phyloP scores from a whole-genome alignment of 2,113 vertebrate genomes.

The Pangasianodon hypophthalmus region DNA sequence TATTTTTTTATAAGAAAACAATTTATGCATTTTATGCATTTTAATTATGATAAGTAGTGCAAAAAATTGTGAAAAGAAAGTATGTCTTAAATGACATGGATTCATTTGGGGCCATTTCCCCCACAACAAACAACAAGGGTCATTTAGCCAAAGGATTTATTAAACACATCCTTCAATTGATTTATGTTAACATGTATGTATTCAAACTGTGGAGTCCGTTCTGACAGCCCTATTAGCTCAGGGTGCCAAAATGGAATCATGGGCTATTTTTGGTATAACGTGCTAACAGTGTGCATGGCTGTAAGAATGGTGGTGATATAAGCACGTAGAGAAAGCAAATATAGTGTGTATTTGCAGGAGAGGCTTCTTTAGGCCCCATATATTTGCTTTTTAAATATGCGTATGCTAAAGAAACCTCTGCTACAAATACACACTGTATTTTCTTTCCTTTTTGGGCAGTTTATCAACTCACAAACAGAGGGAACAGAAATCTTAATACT shows the following conservation, averaged over 20 bases:
- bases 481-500: not conserved
- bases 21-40: not conserved
- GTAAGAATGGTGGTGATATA: constrained; percentile 12
- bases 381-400: not conserved
- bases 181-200: not conserved
- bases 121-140: not conserved
- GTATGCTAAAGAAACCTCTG: not conserved
- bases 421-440: not conserved
- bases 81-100: not conserved
- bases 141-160: not conserved
- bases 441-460: not conserved
- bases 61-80: not conserved
- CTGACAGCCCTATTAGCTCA: not conserved
- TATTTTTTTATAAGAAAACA: not conserved
- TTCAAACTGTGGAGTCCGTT: not conserved
- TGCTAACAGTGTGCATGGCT: constrained; percentile 1
- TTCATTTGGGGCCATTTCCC: not conserved
- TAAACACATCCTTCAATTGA: not conserved
- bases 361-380: not conserved
- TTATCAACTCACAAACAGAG: not conserved
- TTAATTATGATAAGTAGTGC: not conserved
- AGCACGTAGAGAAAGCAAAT: not conserved
- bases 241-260: constrained; percentile 17
- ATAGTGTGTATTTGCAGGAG: not conserved
- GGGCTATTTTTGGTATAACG: constrained; percentile 9